Evolutionary conservation across 2,888 invertebrate species (phyloP).

Genomic region (Vesta saturnalis): DNA sequence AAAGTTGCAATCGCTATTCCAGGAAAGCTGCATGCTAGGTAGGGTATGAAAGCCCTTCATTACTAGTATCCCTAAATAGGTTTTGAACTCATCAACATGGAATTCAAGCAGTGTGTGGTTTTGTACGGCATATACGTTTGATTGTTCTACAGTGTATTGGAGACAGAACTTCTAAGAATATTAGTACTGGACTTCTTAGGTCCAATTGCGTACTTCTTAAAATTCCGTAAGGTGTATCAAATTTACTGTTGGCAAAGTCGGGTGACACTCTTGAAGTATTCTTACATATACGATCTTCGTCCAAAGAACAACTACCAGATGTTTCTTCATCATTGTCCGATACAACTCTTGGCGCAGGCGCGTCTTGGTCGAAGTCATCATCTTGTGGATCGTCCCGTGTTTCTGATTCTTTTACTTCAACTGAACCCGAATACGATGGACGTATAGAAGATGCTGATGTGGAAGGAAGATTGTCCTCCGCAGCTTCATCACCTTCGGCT

Average conservation of each 20-base stretch:
- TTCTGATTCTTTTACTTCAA: background rate
- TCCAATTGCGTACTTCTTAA: background rate
- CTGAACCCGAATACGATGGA: background rate
- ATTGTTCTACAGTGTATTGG: conserved; percentile 9
- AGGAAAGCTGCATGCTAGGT: background rate
- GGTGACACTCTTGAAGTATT: background rate
- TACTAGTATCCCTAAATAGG: conserved; percentile 6
- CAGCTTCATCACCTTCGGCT: conserved; percentile 15
- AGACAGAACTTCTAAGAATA: background rate
- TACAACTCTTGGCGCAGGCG: background rate
- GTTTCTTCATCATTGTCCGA: background rate
- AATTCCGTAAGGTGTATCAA: background rate
- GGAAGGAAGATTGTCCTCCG: conserved; percentile 4
- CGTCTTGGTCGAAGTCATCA: background rate
- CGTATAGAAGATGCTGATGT: background rate
- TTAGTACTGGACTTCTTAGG: background rate
- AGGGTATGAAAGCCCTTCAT: conserved; percentile 14
- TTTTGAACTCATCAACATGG: background rate
- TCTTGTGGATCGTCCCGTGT: background rate
- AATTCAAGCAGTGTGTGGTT: background rate
- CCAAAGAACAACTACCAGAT: too few relatives aligned
- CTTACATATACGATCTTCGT: background rate
- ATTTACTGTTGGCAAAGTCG: background rate
- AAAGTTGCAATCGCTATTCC: conserved; percentile 2
- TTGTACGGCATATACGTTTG: conserved; percentile 6